Evolutionary conservation across 2,888 invertebrate species (phyloP), one percentile per base, ranked within the genome.

Genomic region (Conus canariensis): DNA sequence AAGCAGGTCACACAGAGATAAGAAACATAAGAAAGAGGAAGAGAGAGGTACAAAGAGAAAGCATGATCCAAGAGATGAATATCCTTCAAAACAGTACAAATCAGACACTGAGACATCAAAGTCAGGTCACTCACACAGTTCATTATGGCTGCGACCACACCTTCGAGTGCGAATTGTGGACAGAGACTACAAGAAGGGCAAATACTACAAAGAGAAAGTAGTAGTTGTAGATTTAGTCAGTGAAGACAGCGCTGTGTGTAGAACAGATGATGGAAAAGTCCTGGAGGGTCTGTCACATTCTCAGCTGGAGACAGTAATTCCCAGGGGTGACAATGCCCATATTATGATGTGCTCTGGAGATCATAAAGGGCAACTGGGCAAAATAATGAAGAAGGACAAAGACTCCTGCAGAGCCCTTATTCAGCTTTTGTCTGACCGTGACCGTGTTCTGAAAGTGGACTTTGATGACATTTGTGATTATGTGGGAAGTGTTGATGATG

Each of bases 391-490:
- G 58, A 94, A 95, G 88, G 95, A 96, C 93, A 96, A 96, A 92
- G 93, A 94, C n/a, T 93, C 93, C 74, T 95, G 95, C 92, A 91
- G 93, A 59, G 96, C 96, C 7, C 94, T 95, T 12, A 94, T 97
- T 58, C 96, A 96, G 92, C 93, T 96, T 16, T 93, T 96, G 6
- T 92, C 92, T 60, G 96, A 96, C 90, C 92, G 96, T 91, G 95
- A 95, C 86, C 93, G 93, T 88, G 94, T 96, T n/a, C 14, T 96
- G 12, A 94, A 94, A 80, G 90, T 96, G 45, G 94, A 95, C 87
- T 96, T 95, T 93, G 96, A 97, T 92, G 94, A 95, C 87, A 96
- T 97, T 87, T 96, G 96, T 94, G 96, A 97, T 95, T 96, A 96
- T 94, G 94, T 95, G 16, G 96, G 96, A 8, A 94, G 96, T 91